Percentiles rank a stretch among this genome's conserved stretches.
phyloP scores from a whole-genome alignment of 2,797 vertebrate species.

The Sternotherus odoratus region DNA sequence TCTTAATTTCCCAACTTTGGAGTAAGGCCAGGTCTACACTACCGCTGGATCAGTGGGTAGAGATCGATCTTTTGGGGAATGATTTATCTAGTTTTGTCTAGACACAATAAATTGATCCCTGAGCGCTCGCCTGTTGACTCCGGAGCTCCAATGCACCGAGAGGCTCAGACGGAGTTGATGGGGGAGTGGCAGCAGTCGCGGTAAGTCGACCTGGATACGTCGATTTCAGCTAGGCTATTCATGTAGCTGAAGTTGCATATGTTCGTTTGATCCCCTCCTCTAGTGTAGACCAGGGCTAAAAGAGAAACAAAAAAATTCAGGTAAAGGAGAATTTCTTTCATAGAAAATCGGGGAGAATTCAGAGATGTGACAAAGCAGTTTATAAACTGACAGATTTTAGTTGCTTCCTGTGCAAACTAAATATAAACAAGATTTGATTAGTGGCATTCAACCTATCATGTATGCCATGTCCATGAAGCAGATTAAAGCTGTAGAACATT shows the following conservation, averaged over 20 bases:
- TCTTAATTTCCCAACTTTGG: neutral
- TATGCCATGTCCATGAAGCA: neutral
- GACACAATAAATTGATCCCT: no score
- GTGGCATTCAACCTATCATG: neutral
- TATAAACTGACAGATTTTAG: neutral
- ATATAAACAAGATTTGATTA: neutral
- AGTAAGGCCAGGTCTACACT: neutral
- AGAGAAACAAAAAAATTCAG: neutral
- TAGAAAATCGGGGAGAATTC: slow-evolving; percentile 9
- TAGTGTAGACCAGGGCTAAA: neutral
- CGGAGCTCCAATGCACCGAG: no score
- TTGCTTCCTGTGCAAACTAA: neutral
- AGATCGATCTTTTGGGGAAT: no score
- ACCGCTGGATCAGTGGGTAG: no score
- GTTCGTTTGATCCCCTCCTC: no score
- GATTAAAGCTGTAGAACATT: neutral
- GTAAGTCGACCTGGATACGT: no score
- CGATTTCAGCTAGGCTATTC: no score
- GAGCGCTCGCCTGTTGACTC: no score
- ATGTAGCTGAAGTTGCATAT: no score
- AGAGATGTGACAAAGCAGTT: neutral
- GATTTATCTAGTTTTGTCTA: no score
- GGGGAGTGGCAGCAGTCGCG: no score
- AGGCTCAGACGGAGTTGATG: no score
- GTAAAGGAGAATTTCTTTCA: neutral